Conservation (phyloP, 2,113 vertebrate species). For the Piliocolobus tephrosceles region DNA sequence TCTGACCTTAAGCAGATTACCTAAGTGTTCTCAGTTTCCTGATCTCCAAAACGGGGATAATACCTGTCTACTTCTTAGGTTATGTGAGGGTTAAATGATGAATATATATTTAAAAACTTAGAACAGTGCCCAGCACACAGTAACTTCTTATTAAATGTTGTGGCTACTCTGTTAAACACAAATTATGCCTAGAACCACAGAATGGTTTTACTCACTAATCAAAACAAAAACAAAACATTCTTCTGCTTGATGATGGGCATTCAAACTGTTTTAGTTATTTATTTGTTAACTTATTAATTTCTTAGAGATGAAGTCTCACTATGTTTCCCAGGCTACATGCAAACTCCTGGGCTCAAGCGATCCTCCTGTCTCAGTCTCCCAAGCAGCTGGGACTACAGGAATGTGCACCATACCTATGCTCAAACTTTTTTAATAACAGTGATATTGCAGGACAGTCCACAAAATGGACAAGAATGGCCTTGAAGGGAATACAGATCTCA, state of each 20-base stretch:
- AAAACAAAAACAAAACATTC: not conserved
- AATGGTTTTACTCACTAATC: not conserved
- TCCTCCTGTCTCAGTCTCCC: not conserved
- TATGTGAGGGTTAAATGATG: not conserved
- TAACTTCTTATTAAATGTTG: not conserved
- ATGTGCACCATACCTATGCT: not conserved
- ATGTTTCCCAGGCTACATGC: not conserved
- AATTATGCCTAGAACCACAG: not conserved
- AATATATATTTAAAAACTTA: not conserved
- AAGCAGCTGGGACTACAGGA: not conserved
- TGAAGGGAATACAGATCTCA: constrained; percentile 11
- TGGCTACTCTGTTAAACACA: constrained; percentile 2
- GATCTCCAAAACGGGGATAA: not conserved
- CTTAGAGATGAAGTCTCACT: not conserved
- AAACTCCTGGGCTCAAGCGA: not conserved
- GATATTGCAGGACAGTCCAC: not conserved
- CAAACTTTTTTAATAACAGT: constrained; percentile 64
- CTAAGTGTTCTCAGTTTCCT: not conserved
- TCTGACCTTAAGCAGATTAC: not conserved
- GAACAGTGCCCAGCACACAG: not conserved
- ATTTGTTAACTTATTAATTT: not conserved
- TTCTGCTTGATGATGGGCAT: not conserved
- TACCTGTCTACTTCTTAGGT: not conserved
- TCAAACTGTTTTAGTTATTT: not conserved
- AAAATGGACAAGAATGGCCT: not conserved